phyloP scores from a whole-genome alignment of 2,888 invertebrate species.

The Himalopsyche tibetana region DNA sequence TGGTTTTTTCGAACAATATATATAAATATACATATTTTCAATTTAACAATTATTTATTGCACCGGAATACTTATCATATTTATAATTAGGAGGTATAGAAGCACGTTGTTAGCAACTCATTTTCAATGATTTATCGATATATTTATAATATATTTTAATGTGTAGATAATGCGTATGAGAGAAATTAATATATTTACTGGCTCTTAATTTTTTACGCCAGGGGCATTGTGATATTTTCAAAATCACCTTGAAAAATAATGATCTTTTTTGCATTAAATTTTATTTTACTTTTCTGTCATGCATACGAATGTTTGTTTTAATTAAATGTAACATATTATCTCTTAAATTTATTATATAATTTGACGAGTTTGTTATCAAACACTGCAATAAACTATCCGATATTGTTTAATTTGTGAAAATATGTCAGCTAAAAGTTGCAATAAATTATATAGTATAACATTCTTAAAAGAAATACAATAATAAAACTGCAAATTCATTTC shows the following conservation, averaged over 20 bases:
- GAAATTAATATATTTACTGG: constrained; percentile 26
- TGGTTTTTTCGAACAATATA: no score
- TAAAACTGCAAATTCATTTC: no score
- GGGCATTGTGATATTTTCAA: neutral
- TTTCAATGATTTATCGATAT: neutral
- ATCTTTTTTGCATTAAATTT: neutral
- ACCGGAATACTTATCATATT: constrained; percentile 1
- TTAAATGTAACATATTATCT: neutral
- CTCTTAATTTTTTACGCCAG: constrained; percentile 9
- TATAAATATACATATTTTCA: neutral
- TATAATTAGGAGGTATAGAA: constrained; percentile 6
- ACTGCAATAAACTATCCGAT: neutral
- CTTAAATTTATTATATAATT: neutral
- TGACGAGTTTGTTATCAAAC: neutral
- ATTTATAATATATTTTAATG: neutral
- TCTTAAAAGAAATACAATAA: no score
- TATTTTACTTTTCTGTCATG: neutral
- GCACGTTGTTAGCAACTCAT: neutral
- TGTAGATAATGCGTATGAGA: constrained; percentile 18
- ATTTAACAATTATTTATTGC: neutral
- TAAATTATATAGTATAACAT: no score
- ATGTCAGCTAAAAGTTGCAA: no score
- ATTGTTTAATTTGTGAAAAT: no score
- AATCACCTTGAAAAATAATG: constrained; percentile 34
- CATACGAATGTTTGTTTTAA: neutral